Evolutionary conservation across 1,140 invertebrate species (phyloP), one percentile per base, ranked within the genome.

Genomic region (Leptopilina boulardi): DNA sequence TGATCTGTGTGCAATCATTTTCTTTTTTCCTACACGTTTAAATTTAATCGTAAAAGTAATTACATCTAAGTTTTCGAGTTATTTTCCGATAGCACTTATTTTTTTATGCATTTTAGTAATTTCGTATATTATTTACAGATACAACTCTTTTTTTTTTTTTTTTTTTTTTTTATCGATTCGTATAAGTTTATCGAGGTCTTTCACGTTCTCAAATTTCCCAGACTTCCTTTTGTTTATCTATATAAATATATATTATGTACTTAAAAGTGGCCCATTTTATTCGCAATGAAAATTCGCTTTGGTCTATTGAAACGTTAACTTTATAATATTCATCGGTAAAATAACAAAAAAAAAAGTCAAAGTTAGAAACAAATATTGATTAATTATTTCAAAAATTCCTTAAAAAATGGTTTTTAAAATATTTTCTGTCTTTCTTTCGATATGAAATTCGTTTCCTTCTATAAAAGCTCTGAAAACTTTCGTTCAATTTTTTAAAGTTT

Each of bases 11-110:
- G 59, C 59, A 66, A 34, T 23, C 21, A 34, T 66, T 66, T 23
- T 23, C 21, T n/a, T 66, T 13, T n/a, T 66, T 66, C 59, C 21
- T 66, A 66, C 59, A 23, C 34, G 34, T 38, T 66, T 66, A 66
- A 66, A 18, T 66, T 66, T 66, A 23, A 54, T 23, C 59, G 59
- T 66, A 66, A 38, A 66, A 66, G 11, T 66, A 66, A 66, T 66
- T 34, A 66, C 26, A 66, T 66, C 59, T 66, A 66, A 30, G 59
- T 66, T 30, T 38, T 66, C 59, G 15, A 34, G 26, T 66, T 30
- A 66, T 30, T 23, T 66, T 34, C 59, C 59, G 21, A 66, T 15
- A 66, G 15, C 59, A 66, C 59, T 66, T 30, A 59, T 30, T 59
- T 38, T 38, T 38, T 66, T n/a, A 66, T 23, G 59, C 23, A 66